Base-by-base conservation (phyloP, 1,140 invertebrate genomes). In the Chlorops oryzae region DNA sequence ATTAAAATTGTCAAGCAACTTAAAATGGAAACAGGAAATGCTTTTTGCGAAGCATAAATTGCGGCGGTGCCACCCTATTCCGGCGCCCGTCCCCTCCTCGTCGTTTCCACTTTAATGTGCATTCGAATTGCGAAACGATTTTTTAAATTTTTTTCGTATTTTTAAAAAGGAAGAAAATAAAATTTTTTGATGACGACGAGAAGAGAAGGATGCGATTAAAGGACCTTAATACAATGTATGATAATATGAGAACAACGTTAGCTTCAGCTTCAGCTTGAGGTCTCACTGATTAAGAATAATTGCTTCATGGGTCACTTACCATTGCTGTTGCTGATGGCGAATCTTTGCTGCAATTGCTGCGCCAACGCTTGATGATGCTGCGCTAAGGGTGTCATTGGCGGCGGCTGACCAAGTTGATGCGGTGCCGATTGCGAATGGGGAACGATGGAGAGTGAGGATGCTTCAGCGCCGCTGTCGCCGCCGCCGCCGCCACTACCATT, bases 391-490 rank as follows among this genome's bases (percentile, higher is more conserved):
- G 66, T 70, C 22, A 70, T 57, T 6, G 65, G 64, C 15, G 65
- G 59, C 23, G 60, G 63, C 22, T 65, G 65, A 41, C 65, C 62
- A 56, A 63, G 46, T 49, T 65, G 62, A 49, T 64, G 62, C n/a
- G 65, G 63, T 21, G 68, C 61, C 52, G 67, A 67, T 37, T 68
- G 70, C 34, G 71, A 71, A 53, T 72, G 71, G 25, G 64, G 64
- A 40, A 70, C 68, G 35, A 61, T 56, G 24, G 60, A 63, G 39
- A 61, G 62, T 6, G 59, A 50, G 32, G 62, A 65, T 22, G 51
- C 58, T 68, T 76, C 72, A 57, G 74, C 73, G 70, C 71, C 74
- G 66, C 64, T 63, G 57, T 66, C 67, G 57, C 70, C 72, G 61
- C 69, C 72, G 57, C 65, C 55, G 5, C 51, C 53, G 59, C 69